A percentile compares a stretch with the other conserved stretches of the same genome.
Conservation (phyloP, 2,888 invertebrate genomes). For the Automeris io region DNA sequence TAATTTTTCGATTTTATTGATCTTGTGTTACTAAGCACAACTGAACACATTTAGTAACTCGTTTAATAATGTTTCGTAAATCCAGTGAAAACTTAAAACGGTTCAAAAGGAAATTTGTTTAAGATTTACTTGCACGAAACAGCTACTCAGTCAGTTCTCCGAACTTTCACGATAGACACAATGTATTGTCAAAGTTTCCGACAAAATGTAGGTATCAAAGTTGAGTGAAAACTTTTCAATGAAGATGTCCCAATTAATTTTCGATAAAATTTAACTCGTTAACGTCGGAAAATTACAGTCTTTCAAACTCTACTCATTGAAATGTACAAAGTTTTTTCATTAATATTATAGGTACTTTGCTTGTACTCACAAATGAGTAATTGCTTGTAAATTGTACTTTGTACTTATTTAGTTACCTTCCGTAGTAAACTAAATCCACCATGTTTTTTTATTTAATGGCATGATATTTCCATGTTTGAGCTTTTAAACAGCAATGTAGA, state of each 20-base stretch:
- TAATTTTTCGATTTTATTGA: too few species aligned
- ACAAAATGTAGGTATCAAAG: slow-evolving; percentile 64
- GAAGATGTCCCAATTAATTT: slow-evolving; percentile 76
- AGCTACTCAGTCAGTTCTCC: slow-evolving; percentile 39
- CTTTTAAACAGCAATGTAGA: too few species aligned
- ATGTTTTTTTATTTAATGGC: too few species aligned
- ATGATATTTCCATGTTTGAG: too few species aligned
- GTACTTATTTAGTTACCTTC: not conserved
- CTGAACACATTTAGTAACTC: slow-evolving; percentile 28
- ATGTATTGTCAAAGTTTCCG: slow-evolving; percentile 56
- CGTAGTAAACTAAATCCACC: not conserved
- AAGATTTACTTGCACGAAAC: slow-evolving; percentile 36
- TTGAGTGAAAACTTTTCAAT: slow-evolving; percentile 65
- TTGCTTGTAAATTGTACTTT: not conserved
- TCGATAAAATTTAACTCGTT: slow-evolving; percentile 74
- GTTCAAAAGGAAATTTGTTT: slow-evolving; percentile 46
- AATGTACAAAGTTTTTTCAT: slow-evolving; percentile 70
- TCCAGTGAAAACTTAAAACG: slow-evolving; percentile 31
- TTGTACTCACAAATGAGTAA: not conserved
- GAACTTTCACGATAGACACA: slow-evolving; percentile 38
- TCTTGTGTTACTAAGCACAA: slow-evolving; percentile 32
- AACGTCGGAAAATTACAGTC: slow-evolving; percentile 66
- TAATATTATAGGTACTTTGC: slow-evolving; percentile 29
- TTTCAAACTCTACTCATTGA: slow-evolving; percentile 65
- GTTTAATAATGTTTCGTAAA: slow-evolving; percentile 41